phyloP scores from a whole-genome alignment of 2,113 vertebrate species.

The Aythya baeri region DNA sequence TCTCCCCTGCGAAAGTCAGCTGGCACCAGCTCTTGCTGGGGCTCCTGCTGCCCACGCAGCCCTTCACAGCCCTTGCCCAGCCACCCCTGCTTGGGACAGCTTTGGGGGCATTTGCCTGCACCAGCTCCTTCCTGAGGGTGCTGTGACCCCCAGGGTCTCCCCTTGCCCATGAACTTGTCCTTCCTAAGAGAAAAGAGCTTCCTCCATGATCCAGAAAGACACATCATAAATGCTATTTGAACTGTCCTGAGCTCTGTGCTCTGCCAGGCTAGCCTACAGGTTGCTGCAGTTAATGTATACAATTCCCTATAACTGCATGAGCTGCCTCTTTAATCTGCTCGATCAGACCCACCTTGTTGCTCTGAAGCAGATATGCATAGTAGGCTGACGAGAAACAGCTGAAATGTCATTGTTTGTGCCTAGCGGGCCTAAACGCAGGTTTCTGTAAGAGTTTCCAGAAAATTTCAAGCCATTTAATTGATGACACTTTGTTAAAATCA shows the following conservation, averaged over 20 bases:
- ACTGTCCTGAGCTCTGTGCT: background rate
- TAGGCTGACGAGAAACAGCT: background rate
- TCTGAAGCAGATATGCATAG: background rate
- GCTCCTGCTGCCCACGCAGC: background rate
- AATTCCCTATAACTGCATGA: background rate
- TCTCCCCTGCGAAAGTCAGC: background rate
- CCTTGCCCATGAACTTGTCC: background rate
- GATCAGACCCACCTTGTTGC: background rate
- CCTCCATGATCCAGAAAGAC: background rate
- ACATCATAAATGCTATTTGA: background rate
- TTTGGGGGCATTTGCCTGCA: background rate
- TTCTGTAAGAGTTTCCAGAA: background rate
- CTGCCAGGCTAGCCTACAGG: background rate
- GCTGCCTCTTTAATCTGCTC: background rate
- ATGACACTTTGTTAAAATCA: background rate
- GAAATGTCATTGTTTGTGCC: background rate
- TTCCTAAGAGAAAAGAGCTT: background rate
- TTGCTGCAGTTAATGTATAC: background rate
- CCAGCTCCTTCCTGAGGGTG: background rate
- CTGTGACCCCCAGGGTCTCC: background rate
- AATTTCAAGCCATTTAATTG: background rate
- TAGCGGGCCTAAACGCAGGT: background rate
- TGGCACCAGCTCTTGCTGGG: background rate
- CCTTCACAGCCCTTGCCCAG: too few relatives aligned
- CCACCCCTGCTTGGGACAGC: background rate